Conservation (phyloP, 2,888 invertebrate species). For the Aspidapion aeneum region DNA sequence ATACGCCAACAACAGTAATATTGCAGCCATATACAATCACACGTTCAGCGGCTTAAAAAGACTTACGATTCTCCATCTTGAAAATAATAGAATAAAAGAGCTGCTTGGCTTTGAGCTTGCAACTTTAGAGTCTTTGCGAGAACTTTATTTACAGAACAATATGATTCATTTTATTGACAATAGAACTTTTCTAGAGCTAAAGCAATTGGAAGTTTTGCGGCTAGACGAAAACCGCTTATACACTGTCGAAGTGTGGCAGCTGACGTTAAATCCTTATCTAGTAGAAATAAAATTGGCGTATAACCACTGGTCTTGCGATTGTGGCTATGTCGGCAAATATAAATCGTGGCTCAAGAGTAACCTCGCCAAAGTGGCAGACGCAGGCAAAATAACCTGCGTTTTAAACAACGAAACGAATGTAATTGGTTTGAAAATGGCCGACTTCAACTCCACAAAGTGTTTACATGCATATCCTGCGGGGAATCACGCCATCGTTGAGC, state of each 20-base stretch:
- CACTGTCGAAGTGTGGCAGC: constrained; percentile 83
- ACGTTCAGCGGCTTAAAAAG: constrained; percentile 86
- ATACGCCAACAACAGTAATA: constrained; percentile 85
- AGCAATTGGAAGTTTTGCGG: constrained; percentile 78
- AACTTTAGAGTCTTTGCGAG: constrained; percentile 76
- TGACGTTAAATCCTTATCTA: constrained; percentile 78
- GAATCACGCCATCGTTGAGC: constrained; percentile 68
- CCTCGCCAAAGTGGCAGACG: constrained; percentile 77
- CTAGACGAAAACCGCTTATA: constrained; percentile 81
- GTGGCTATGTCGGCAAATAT: constrained; percentile 76
- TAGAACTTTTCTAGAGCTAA: constrained; percentile 76
- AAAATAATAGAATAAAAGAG: constrained; percentile 78
- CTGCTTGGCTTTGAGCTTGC: constrained; percentile 80
- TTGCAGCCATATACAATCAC: constrained; percentile 81
- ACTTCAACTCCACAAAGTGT: constrained; percentile 77
- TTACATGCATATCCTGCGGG: constrained; percentile 64
- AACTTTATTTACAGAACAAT: constrained; percentile 85
- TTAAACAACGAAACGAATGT: constrained; percentile 70
- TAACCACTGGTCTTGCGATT: constrained; percentile 92
- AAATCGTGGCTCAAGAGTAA: constrained; percentile 77
- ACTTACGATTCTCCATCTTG: constrained; percentile 77
- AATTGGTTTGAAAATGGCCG: constrained; percentile 66
- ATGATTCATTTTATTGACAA: constrained; percentile 79
- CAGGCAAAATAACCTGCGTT: constrained; percentile 70
- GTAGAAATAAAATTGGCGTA: constrained; percentile 80